Evolutionary conservation across 2,888 invertebrate species (phyloP).

Genomic region (Eupithecia inturbata): DNA sequence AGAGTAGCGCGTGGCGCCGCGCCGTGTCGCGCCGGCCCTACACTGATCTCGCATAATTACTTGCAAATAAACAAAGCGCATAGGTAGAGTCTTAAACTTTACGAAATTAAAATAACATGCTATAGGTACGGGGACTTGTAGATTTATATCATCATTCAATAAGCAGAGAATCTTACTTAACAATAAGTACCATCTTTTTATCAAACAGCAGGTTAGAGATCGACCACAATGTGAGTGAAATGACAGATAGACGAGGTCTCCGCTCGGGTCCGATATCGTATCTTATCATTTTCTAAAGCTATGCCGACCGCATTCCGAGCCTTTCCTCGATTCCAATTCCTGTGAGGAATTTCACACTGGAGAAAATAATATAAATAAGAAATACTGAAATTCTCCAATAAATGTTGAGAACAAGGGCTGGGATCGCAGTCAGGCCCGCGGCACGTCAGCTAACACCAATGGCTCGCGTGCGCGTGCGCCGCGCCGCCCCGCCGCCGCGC

Average conservation of each 20-base stretch:
- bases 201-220: too few relatives aligned
- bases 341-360: not conserved
- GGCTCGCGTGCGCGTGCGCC: constrained; percentile 5
- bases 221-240: too few relatives aligned
- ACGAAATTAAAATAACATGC: too few relatives aligned
- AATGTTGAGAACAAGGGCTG: not conserved
- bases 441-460: not conserved
- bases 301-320: not conserved
- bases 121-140: too few relatives aligned
- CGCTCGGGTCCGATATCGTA: not conserved
- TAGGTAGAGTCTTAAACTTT: too few relatives aligned
- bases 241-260: too few relatives aligned
- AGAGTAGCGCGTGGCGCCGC: not conserved
- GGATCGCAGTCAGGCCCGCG: not conserved
- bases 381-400: not conserved
- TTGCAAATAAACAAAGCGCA: too few relatives aligned
- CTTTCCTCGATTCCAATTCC: not conserved
- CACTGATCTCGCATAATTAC: too few relatives aligned
- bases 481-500: constrained; percentile 1
- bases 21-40: too few relatives aligned
- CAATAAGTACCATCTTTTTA: too few relatives aligned
- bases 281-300: not conserved
- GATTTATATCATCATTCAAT: too few relatives aligned
- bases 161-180: too few relatives aligned
- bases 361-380: not conserved